Evolutionary conservation across 2,113 vertebrate genomes (phyloP), one percentile per base, ranked within the genome.

Genomic region (Euleptes europaea): DNA sequence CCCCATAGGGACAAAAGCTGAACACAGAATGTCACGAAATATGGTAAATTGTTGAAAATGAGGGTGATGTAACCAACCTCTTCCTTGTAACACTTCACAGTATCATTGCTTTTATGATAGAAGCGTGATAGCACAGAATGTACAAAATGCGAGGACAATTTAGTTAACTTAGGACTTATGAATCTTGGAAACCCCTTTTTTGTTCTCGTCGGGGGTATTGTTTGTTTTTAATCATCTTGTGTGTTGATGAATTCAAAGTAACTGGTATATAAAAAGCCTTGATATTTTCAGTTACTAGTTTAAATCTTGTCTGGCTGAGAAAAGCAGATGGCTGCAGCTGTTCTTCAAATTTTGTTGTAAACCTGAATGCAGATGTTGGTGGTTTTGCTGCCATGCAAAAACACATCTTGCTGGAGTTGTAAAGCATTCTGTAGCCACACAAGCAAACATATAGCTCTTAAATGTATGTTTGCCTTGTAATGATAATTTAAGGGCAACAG

Each of bases 191-290:
- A 80, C 51, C 33, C 12, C n/a, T n/a, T 69, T 65, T 69, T 69
- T 49, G 33, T 51, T 80, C 31, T 26, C 33, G 3, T 69, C 0
- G 0, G 1, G 17, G 31, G 82, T 67, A 80, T 0, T 0, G 0
- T 75, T 11, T 54, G 60, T 82, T 15, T 73, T 5, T 65, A 0
- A 73, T 49, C 14, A 47, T 74, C 4, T 47, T 42, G 10, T 9
- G 11, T 8, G 75, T 10, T 33, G 26, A 23, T 44, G 77, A 74
- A 2, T 38, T 72, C 60, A 84, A 83, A 33, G 23, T 63, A 23
- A 31, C 44, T 2, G 11, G 19, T 10, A 3, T 67, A 21, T 21
- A 31, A 65, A 72, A 88, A 85, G 5, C 60, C 78, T 11, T 84
- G 84, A 42, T 63, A 28, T 63, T 77, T 84, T 10, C 7, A 28